Conservation (phyloP, 2,888 invertebrate genomes). For the Harpalus rubripes region DNA sequence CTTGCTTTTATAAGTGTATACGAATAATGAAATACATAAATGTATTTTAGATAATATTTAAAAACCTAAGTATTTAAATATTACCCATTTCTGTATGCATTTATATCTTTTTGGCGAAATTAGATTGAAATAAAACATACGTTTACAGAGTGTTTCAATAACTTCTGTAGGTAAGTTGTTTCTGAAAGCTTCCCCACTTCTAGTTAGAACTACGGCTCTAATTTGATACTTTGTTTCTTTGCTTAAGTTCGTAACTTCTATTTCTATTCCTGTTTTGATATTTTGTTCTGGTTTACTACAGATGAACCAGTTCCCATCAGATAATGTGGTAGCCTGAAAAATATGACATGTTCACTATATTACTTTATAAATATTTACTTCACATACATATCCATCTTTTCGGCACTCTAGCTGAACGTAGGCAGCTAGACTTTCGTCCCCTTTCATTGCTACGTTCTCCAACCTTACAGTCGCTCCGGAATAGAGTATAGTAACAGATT, state of each 20-base stretch:
- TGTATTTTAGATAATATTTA: no score
- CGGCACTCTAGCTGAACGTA: conserved; percentile 23
- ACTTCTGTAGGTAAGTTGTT: conserved; percentile 17
- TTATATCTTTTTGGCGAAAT: no score
- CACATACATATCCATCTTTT: no score
- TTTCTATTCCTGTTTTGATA: background rate
- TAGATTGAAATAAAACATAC: conserved; percentile 3
- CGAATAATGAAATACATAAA: no score
- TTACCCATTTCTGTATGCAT: no score
- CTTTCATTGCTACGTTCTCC: no score
- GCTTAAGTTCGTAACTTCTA: conserved; percentile 1
- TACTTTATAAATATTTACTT: no score
- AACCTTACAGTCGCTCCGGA: no score
- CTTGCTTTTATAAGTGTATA: no score
- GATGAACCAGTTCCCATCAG: background rate
- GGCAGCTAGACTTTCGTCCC: no score
- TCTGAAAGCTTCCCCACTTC: background rate
- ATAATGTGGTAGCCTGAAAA: background rate
- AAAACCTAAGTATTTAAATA: no score
- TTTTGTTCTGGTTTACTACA: background rate
- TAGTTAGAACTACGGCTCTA: conserved; percentile 44
- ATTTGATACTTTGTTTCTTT: conserved; percentile 39
- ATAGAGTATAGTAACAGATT: no score
- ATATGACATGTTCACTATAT: background rate
- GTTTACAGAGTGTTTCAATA: conserved; percentile 35